phyloP scores from a whole-genome alignment of 2,797 vertebrate species.

The Varecia variegata region DNA sequence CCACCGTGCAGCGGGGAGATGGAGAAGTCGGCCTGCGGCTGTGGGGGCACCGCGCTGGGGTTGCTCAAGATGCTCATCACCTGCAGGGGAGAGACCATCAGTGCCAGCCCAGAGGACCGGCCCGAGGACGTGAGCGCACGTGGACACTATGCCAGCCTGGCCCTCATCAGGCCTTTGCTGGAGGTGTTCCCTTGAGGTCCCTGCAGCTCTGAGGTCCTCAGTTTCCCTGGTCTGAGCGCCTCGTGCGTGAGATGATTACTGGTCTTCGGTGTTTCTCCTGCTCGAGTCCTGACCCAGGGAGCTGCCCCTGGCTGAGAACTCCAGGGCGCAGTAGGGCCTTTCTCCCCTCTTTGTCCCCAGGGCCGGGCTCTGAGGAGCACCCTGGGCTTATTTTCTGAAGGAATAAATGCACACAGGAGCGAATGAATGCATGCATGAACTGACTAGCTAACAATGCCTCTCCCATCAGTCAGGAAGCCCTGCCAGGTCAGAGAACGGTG shows the following conservation, averaged over 20 bases:
- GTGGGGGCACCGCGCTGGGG: conserved; percentile 91
- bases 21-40: conserved; percentile 97
- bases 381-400: not conserved
- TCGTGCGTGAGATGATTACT: fast-evolving
- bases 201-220: not conserved
- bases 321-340: not conserved
- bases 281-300: not conserved
- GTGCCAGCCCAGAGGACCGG: fast-evolving
- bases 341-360: not conserved
- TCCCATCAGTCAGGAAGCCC: not conserved
- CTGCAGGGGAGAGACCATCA: conserved; percentile 79
- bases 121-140: fast-evolving
- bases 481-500: not conserved
- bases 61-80: conserved; percentile 99
- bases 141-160: fast-evolving
- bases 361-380: not conserved
- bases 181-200: not conserved
- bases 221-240: not conserved
- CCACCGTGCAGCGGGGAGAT: conserved; percentile 96
- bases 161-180: fast-evolving
- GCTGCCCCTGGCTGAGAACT: not conserved
- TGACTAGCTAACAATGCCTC: not conserved
- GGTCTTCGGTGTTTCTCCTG: not conserved
- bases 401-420: no score
- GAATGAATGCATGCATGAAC: no score